Conservation (phyloP, 2,113 vertebrate species). For the Monopterus albus region DNA sequence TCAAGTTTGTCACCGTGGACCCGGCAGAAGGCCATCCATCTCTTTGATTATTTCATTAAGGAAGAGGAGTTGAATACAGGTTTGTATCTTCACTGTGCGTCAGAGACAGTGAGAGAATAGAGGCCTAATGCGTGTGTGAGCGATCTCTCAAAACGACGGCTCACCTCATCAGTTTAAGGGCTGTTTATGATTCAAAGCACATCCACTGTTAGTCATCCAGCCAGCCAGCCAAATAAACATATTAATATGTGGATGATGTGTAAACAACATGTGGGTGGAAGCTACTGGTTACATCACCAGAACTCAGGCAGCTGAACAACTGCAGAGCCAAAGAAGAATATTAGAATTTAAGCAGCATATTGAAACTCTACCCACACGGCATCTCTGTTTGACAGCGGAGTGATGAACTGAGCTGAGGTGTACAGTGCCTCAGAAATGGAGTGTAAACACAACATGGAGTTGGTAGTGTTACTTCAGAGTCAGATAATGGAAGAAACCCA, state of each 20-base stretch:
- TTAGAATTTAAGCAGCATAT: conserved; percentile 19
- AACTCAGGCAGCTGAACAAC: conserved; percentile 10
- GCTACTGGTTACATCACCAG: conserved; percentile 27
- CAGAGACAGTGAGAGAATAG: conserved; percentile 11
- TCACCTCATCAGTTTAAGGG: conserved; percentile 28
- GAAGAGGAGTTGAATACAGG: neutral
- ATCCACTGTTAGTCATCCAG: conserved; percentile 31
- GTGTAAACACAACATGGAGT: neutral
- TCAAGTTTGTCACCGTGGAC: neutral
- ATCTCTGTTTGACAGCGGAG: neutral
- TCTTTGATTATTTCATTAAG: conserved; percentile 6
- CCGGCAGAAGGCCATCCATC: neutral
- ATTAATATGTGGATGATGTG: conserved; percentile 43
- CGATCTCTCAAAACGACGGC: neutral
- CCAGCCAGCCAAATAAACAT: conserved; percentile 22
- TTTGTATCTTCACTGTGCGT: neutral
- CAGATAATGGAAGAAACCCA: neutral
- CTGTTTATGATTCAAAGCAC: conserved; percentile 55
- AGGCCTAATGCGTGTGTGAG: neutral
- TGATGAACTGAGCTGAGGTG: neutral
- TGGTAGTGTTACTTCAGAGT: neutral
- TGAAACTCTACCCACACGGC: neutral
- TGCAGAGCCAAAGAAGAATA: neutral
- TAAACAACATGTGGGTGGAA: conserved; percentile 45
- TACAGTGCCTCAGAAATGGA: neutral